Evolutionary conservation across 1,140 invertebrate genomes (phyloP), one percentile per base, ranked within the genome.

Genomic region (Drosophila serrata): DNA sequence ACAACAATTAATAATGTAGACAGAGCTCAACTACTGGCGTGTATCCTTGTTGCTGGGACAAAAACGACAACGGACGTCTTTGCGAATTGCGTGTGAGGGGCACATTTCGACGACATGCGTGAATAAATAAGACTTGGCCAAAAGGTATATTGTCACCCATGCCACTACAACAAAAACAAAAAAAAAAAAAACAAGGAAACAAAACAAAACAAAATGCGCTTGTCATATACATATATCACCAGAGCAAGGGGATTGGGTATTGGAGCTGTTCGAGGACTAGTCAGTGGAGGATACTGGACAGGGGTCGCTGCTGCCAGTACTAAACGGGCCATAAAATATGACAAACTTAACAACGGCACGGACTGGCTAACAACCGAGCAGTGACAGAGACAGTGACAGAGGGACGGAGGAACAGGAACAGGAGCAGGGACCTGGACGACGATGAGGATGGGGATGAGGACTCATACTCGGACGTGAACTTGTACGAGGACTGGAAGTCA

Each of bases 181-280:
- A 24, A 24, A 24, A 24, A 24, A 24, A 24, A 24, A 24, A 24
- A 24, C 24, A 24, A n/a, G n/a, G n/a, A n/a, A n/a, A 4, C 24
- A 24, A 24, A 24, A 24, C 24, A 86, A 86, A 85, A 85, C 82
- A 85, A 85, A 85, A 86, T 86, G 68, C 74, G 82, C 80, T 82
- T 85, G 82, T 87, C 82, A 86, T 87, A 86, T 82, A 86, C 86
- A 86, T 86, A 86, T 86, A 86, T 86, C 82, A 86, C 82, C 75
- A 69, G 64, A 33, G 15, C 67, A 60, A 43, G 64, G 62, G 45
- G 33, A 13, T 27, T n/a, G 55, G 60, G 33, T 4, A 31, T 35
- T 17, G 63, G 40, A 15, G 42, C 40, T 29, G 62, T 31, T 43
- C 55, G 27, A n/a, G n/a, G 11, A 12, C 31, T 42, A 53, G 42